A percentile compares a stretch with the other conserved stretches of the same genome.
These are phyloP conservation scores for Microtus oregoni DNA, from an alignment of 2,113 vertebrate species.

Conservation along the genomic window DNA sequence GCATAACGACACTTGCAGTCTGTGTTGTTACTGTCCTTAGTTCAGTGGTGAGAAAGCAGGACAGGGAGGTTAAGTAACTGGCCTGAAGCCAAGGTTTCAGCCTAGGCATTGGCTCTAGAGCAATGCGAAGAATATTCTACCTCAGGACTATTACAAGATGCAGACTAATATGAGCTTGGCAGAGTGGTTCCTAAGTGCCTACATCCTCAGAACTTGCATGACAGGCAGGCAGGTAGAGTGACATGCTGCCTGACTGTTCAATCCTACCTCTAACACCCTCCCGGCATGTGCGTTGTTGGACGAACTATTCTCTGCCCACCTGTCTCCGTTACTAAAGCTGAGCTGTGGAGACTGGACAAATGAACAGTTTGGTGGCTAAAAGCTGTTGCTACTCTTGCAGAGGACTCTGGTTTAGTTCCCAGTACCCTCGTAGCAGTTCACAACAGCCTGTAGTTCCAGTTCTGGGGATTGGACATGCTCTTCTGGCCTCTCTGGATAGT, in stretches of 20 bases:
- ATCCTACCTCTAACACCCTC: neutral
- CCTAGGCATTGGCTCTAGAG: neutral
- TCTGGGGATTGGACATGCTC: too few species aligned
- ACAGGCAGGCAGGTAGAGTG: neutral
- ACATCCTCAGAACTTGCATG: neutral
- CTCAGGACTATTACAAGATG: neutral
- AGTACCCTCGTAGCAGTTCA: neutral
- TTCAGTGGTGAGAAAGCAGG: slow-evolving; percentile 16
- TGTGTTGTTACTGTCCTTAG: neutral
- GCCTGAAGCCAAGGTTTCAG: neutral
- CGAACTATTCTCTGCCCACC: neutral
- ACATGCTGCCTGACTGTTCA: neutral
- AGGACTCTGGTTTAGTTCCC: neutral
- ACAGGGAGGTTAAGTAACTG: neutral
- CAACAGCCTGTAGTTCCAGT: neutral
- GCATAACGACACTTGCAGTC: neutral
- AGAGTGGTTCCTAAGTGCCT: neutral
- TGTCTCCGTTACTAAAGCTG: slow-evolving; percentile 32
- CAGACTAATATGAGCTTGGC: slow-evolving; percentile 7
- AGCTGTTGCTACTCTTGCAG: neutral
- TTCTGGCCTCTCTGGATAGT: neutral
- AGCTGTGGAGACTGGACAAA: neutral
- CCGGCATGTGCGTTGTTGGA: neutral
- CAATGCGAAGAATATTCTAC: neutral
- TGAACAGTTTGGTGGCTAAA: neutral